Percentiles rank a stretch among this genome's conserved stretches.
phyloP scores from a whole-genome alignment of 2,113 vertebrate species.

The Chlamydotis undulata region DNA sequence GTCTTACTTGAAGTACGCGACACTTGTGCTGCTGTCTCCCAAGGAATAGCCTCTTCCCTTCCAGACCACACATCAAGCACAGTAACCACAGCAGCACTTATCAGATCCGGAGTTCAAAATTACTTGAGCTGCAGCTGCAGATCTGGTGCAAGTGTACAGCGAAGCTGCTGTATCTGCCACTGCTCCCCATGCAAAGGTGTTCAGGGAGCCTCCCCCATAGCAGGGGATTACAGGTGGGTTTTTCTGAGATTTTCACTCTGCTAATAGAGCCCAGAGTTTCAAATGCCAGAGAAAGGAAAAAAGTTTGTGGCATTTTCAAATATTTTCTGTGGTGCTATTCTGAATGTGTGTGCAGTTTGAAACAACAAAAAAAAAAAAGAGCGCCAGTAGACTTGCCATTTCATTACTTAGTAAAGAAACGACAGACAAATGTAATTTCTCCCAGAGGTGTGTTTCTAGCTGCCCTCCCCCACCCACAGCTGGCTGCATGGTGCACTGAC shows the following conservation, averaged over 20 bases:
- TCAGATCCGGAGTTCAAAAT: not conserved
- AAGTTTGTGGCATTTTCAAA: not conserved
- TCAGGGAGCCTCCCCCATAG: not conserved
- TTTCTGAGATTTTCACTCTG: not conserved
- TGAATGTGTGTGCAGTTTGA: not conserved
- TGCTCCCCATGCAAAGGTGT: accelerated
- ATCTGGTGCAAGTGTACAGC: not conserved
- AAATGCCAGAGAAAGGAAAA: not conserved
- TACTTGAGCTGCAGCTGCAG: not conserved
- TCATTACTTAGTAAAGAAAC: not conserved
- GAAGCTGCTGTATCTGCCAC: not conserved
- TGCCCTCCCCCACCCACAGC: not conserved
- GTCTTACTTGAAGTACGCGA: not conserved
- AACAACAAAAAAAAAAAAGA: not conserved
- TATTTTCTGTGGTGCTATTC: not conserved
- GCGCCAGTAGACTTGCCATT: not conserved
- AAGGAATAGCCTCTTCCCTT: not conserved
- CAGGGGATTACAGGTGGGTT: not conserved
- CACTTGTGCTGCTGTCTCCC: not conserved
- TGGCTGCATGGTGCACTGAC: not conserved
- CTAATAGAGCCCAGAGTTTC: not conserved
- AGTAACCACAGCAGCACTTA: not conserved
- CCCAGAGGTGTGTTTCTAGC: not conserved
- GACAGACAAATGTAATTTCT: not conserved
- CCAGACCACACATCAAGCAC: constrained; percentile 26